Base-by-base conservation (phyloP, 64 coral and sea anemone species). In the Orbicella faveolata region DNA sequence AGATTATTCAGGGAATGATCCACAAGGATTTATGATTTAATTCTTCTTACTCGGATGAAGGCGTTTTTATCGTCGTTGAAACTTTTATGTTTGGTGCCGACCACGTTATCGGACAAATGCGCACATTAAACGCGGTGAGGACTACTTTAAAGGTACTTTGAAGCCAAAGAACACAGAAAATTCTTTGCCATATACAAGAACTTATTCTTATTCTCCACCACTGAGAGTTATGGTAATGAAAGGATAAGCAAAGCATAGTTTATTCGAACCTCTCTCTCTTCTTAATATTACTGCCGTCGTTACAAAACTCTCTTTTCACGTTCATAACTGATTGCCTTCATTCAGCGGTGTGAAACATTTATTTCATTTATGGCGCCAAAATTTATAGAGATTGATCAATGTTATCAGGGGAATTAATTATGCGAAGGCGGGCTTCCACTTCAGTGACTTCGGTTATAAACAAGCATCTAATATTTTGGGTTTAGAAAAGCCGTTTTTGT, bases 291-390 rank as follows among this genome's bases (percentile, higher is more conserved):
- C 67, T 70, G 23, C 1, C 64, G 25, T 70, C n/a, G 21, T 23
- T 70, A 70, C 1, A 23, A 70, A 25, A 70, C 21, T n/a, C 23
- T 70, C 67, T 25, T 25, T n/a, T 26, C 9, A 70, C n/a, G 6
- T 20, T 11, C 1, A 25, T 20, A 25, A 26, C 21, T 7, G 64
- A 70, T 23, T 26, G 1, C n/a, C 9, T 26, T 21, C 9, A 8
- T 70, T 5, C 20, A 70, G 10, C 3, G 17, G 2, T 21, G 18
- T 15, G 52, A 72, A 72, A 85, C 36, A 52, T 23, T 36, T 26
- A 6, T 85, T 30, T 73, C 14, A 30, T 51, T 73, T 52, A 37
- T 85, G 82, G 82, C 64, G 82, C 82, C 82, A 72, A 39, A 70
- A 54, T 21, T 5, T 52, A 30, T 10, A 33, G 19, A 48, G 44